phyloP scores from a whole-genome alignment of 2,797 vertebrate genomes.

The Hippoglossus hippoglossus region DNA sequence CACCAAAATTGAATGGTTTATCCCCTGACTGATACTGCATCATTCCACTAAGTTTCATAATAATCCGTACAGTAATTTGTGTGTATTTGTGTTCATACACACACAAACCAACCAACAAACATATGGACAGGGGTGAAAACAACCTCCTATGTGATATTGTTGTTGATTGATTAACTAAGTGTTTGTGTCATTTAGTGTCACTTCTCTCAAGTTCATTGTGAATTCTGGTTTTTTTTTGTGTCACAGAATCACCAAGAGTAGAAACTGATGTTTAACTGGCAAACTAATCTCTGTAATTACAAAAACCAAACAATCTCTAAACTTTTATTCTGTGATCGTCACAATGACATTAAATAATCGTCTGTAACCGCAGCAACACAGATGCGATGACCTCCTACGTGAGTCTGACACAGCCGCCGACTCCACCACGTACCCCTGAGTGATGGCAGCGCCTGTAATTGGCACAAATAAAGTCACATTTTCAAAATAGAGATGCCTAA shows the following conservation, averaged over 20 bases:
- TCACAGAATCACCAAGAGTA: not conserved
- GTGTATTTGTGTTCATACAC: no score
- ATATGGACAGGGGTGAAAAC: no score
- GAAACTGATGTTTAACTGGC: slow-evolving; percentile 22
- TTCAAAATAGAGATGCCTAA: slow-evolving; percentile 8
- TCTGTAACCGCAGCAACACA: slow-evolving; percentile 26
- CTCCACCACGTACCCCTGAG: slow-evolving; percentile 19
- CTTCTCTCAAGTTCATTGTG: no score
- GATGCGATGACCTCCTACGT: not conserved
- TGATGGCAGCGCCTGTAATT: slow-evolving; percentile 38
- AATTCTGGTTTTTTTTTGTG: not conserved
- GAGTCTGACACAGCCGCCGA: slow-evolving; percentile 12
- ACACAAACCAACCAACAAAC: no score
- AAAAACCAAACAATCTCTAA: slow-evolving; percentile 11
- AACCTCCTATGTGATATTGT: no score
- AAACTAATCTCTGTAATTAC: slow-evolving; percentile 8
- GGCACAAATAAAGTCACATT: slow-evolving; percentile 42
- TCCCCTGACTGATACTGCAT: no score
- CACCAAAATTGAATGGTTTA: no score
- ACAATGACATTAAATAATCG: slow-evolving; percentile 34
- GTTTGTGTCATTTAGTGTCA: no score
- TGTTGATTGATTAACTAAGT: not conserved
- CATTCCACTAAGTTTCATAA: no score
- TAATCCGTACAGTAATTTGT: no score
- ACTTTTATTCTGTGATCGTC: slow-evolving; percentile 33